phyloP scores from a whole-genome alignment of 2,888 invertebrate genomes.

The Neocrepidodera transversa region DNA sequence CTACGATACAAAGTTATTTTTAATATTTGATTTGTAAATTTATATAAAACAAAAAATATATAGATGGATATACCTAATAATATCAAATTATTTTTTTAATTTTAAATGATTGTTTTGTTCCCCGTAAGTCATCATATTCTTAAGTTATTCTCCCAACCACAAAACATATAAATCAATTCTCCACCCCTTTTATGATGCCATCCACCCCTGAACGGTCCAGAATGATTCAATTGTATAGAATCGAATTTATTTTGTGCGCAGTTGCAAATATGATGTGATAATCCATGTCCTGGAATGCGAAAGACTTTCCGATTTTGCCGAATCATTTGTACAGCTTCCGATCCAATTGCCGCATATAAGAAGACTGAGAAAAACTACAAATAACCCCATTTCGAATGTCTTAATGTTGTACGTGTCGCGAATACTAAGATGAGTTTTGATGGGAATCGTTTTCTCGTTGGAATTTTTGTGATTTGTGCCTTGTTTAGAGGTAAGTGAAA shows the following conservation, averaged over 20 bases:
- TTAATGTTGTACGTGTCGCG: slow-evolving; percentile 23
- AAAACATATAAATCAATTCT: slow-evolving; percentile 23
- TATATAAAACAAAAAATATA: too few relatives aligned
- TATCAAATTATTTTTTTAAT: too few relatives aligned
- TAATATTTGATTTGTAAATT: too few relatives aligned
- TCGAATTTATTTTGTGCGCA: slow-evolving; percentile 30
- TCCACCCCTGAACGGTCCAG: slow-evolving; percentile 16
- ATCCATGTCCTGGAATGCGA: slow-evolving; percentile 31
- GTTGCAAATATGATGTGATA: slow-evolving; percentile 25
- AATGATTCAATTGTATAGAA: slow-evolving; percentile 29
- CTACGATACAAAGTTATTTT: too few relatives aligned
- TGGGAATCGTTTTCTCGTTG: slow-evolving; percentile 18
- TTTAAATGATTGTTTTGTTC: too few relatives aligned
- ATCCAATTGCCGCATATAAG: slow-evolving; percentile 14
- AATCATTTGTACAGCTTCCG: slow-evolving; percentile 21
- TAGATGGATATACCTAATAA: too few relatives aligned
- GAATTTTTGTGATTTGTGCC: slow-evolving; percentile 26
- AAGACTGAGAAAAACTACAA: slow-evolving; percentile 10
- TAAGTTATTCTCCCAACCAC: slow-evolving; percentile 16
- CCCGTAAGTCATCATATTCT: slow-evolving; percentile 3
- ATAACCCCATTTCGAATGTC: slow-evolving; percentile 19
- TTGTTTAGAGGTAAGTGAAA: slow-evolving; percentile 30
- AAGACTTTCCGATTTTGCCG: slow-evolving; percentile 24
- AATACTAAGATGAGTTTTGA: slow-evolving; percentile 27
- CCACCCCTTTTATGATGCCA: slow-evolving; percentile 20